These are phyloP conservation scores for Masticophis lateralis DNA, from an alignment of 2,797 vertebrate genomes.

Conservation along the genomic window DNA sequence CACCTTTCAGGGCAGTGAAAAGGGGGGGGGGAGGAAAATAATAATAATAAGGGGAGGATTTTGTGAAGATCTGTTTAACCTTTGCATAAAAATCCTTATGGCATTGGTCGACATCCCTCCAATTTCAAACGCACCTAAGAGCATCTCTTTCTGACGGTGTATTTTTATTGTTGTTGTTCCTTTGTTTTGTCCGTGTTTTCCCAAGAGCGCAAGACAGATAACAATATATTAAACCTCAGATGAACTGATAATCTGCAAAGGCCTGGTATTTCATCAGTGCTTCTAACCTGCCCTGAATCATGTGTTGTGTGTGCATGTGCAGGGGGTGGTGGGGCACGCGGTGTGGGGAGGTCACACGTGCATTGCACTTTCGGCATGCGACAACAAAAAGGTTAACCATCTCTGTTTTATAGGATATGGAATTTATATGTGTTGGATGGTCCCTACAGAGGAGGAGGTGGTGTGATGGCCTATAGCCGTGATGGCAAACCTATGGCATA, in stretches of 20 bases:
- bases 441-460: too few relatives aligned
- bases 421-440: too few relatives aligned
- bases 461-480: too few relatives aligned
- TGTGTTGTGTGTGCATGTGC: too few relatives aligned
- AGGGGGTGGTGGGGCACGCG: too few relatives aligned
- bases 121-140: conserved; percentile 22
- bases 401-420: background rate
- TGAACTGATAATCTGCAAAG: background rate
- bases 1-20: background rate
- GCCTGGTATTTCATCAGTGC: background rate
- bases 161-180: background rate
- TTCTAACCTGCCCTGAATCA: background rate
- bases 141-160: conserved; percentile 23
- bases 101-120: background rate
- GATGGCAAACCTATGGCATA: too few relatives aligned
- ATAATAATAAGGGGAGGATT: background rate
- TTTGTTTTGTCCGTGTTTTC: background rate
- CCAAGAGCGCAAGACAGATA: background rate
- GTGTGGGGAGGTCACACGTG: too few relatives aligned
- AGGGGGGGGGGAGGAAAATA: too few relatives aligned
- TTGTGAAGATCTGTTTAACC: background rate
- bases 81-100: background rate
- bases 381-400: too few relatives aligned
- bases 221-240: background rate
- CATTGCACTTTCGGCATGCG: too few relatives aligned